Percentiles rank a stretch among this genome's conserved stretches.
phyloP scores from a whole-genome alignment of 2,797 vertebrate species.

The Catostomus latipinnis region DNA sequence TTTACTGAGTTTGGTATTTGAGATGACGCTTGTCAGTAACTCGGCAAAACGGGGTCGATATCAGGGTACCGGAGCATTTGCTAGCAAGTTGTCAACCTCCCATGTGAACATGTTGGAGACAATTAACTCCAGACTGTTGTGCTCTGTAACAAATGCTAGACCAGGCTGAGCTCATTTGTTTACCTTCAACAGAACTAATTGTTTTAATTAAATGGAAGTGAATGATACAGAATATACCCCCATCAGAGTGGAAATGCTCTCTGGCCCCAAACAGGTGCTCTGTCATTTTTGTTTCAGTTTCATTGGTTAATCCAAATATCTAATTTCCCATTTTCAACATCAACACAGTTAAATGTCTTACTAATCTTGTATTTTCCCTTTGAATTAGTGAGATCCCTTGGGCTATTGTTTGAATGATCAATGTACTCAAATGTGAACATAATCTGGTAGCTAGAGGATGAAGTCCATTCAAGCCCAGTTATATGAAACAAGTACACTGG shows the following conservation, averaged over 20 bases:
- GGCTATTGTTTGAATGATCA: conserved; percentile 35
- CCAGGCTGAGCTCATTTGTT: too few relatives aligned
- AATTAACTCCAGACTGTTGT: too few relatives aligned
- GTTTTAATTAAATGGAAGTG: too few relatives aligned
- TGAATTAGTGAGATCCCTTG: conserved; percentile 31
- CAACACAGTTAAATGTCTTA: conserved; percentile 40
- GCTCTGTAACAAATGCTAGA: too few relatives aligned
- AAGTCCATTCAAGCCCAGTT: conserved; percentile 20
- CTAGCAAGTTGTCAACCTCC: too few relatives aligned
- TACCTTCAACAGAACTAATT: too few relatives aligned
- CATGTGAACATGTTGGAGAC: too few relatives aligned
- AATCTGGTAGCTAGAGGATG: conserved; percentile 31
- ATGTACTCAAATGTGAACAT: conserved; percentile 47
- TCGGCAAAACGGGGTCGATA: too few relatives aligned
- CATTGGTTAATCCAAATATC: conserved; percentile 6
- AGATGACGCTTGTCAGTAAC: too few relatives aligned
- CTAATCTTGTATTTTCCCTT: conserved; percentile 35
- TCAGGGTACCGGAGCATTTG: too few relatives aligned
- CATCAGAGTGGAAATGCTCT: background rate
- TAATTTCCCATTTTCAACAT: conserved; percentile 20
- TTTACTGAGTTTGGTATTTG: too few relatives aligned
- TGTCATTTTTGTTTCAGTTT: background rate
- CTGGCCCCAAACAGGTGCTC: background rate
- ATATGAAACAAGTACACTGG: conserved; percentile 8
- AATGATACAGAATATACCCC: background rate